Evolutionary conservation across 2,888 invertebrate species (phyloP).

Genomic region (Epiblema foenella): DNA sequence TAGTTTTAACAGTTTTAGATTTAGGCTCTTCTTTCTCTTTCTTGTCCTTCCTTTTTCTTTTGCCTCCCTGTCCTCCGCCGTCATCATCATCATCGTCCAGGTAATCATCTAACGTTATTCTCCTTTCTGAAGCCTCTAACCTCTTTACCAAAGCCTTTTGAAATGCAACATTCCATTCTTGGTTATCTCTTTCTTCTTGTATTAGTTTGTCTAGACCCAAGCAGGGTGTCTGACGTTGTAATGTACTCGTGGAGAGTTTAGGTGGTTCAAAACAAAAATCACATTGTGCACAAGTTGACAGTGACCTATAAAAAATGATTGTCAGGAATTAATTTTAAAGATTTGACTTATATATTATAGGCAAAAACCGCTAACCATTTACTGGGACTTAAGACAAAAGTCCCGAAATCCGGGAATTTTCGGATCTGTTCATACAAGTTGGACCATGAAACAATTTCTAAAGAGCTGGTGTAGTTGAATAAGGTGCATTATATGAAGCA

Average conservation of each 20-base stretch:
- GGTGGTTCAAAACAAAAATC: conserved; percentile 23
- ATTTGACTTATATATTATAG: not conserved
- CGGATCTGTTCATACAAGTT: too few relatives aligned
- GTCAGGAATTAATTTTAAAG: not conserved
- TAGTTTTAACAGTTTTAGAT: too few relatives aligned
- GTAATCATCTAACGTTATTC: conserved; percentile 16
- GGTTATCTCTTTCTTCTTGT: conserved; percentile 21
- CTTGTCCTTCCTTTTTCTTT: not conserved
- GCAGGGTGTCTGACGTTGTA: conserved; percentile 10
- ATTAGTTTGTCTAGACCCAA: conserved; percentile 20
- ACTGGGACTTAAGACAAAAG: not conserved
- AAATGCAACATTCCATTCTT: conserved; percentile 29
- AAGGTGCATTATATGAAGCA: too few relatives aligned
- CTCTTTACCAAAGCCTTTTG: conserved; percentile 27
- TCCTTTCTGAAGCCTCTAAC: conserved; percentile 22
- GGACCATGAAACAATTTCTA: too few relatives aligned
- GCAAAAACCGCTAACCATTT: not conserved
- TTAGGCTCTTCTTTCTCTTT: not conserved
- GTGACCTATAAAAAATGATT: conserved; percentile 11
- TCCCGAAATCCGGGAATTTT: too few relatives aligned
- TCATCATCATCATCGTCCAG: conserved; percentile 11
- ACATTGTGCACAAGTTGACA: conserved; percentile 19
- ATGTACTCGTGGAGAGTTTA: not conserved
- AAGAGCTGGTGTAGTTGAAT: too few relatives aligned
- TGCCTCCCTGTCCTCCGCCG: not conserved